Evolutionary conservation across 2,888 invertebrate genomes (phyloP), one percentile per base, ranked within the genome.

Genomic region (Drosophila colorata): DNA sequence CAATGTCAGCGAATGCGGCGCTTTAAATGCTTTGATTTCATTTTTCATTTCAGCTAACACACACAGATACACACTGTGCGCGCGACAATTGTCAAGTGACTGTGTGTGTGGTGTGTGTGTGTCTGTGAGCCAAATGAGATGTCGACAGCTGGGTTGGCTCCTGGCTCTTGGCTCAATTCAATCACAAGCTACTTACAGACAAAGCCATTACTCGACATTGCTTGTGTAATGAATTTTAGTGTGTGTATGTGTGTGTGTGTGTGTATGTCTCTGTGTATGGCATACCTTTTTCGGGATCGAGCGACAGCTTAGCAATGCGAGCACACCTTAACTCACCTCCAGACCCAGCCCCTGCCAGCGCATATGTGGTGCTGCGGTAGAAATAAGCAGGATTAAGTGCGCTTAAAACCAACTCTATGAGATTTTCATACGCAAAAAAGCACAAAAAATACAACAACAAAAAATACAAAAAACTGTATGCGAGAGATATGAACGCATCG

Each of bases 1-100:
- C 84, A 72, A 64, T 81, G 83, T 76, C 70, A 67, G 76, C 75
- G 86, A 80, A 60, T 83, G 85, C 66, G 72, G 67, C 73, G 75
- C 85, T 81, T 86, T 83, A 85, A 88, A 86, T 80, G 75, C 85
- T 87, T 85, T 88, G 85, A 86, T 86, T 88, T 88, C 88, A 88
- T 86, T 86, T 86, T 85, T 85, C 84, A 88, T 88, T 85, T 82
- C 61, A 67, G 66, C 57, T 56, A 43, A 51, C 69, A 48, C n/a
- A 38, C 49, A 68, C 48, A 16, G 43, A 60, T 28, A 40, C 11
- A 38, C 40, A 44, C n/a, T n/a, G n/a, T n/a, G n/a, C n/a, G n/a
- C 20, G 41, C 48, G 58, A 59, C 71, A 72, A 73, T 67, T 69
- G 87, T 49, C 69, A 77, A 71, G 65, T 83, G 76, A 46, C 60